Evolutionary conservation across 2,113 vertebrate species (phyloP).

Genomic region (Ascaphus truei): DNA sequence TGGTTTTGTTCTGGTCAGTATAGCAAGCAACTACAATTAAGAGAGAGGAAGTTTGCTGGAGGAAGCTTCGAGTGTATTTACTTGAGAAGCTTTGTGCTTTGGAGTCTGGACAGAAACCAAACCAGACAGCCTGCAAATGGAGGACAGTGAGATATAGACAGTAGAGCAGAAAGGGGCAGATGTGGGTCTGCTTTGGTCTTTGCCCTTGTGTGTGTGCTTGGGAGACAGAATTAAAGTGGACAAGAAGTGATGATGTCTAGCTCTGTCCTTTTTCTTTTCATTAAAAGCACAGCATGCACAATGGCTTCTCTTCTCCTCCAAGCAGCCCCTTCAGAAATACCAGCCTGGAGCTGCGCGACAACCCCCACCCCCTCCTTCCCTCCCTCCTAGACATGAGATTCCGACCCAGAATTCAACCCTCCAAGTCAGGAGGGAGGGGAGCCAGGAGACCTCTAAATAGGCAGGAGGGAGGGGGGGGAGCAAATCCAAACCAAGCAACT

Average conservation of each 20-base stretch:
- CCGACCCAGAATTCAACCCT: conserved; percentile 44
- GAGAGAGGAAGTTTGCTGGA: conserved; percentile 61
- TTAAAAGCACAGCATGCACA: conserved; percentile 75
- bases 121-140: conserved; percentile 77
- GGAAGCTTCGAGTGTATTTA: conserved; percentile 61
- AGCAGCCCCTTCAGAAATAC: conserved; percentile 56
- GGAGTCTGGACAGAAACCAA: conserved; percentile 77
- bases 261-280: conserved; percentile 48
- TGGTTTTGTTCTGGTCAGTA: neutral
- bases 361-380: conserved; percentile 45
- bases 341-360: conserved; percentile 52
- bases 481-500: conserved; percentile 43
- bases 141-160: conserved; percentile 78
- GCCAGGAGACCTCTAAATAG: conserved; percentile 62
- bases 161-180: conserved; percentile 48
- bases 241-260: conserved; percentile 57
- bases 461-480: conserved; percentile 33
- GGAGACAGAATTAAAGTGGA: conserved; percentile 53
- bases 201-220: too few species aligned
- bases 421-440: conserved; percentile 42
- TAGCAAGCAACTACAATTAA: conserved; percentile 50
- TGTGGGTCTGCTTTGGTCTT: conserved; percentile 33
- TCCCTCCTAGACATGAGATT: conserved; percentile 33
- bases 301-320: conserved; percentile 85
- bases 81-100: conserved; percentile 71